Conservation (phyloP, 35 echinoderm and acorn worm species). For the Apostichopus japonicus region DNA sequence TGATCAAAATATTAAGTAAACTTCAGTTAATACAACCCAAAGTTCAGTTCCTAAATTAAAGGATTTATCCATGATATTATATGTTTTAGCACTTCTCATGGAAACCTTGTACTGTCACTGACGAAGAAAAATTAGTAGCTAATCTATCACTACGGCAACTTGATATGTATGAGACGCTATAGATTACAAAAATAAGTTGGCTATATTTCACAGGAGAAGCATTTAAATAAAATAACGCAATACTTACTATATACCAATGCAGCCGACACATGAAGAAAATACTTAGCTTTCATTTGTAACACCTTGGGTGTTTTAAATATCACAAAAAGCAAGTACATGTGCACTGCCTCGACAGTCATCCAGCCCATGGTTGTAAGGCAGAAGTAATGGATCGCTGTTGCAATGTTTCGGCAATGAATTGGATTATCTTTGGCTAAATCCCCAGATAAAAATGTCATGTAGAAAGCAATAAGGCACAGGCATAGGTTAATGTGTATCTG, state of each 20-base stretch:
- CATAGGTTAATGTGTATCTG: constrained; percentile 13
- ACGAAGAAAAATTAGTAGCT: no score
- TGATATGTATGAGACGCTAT: no score
- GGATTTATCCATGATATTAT: no score
- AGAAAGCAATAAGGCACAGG: background rate
- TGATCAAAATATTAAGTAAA: no score
- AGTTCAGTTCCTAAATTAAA: no score
- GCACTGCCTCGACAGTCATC: constrained; percentile 25
- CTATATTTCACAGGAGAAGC: no score
- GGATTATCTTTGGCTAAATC: background rate
- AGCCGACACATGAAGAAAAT: background rate
- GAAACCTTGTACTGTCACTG: no score
- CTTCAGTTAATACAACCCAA: no score
- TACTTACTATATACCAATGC: background rate
- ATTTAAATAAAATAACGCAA: no score
- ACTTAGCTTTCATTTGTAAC: background rate
- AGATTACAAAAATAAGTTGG: no score
- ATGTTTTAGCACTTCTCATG: no score
- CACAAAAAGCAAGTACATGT: background rate
- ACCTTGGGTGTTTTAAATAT: background rate
- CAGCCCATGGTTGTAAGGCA: constrained; percentile 9
- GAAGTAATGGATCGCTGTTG: background rate
- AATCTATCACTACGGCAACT: no score
- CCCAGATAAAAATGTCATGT: constrained; percentile 3
- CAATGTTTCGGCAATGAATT: background rate